These are phyloP conservation scores for Romanogobio albipinnatus DNA, from an alignment of 2,113 vertebrate genomes.

Conservation along the genomic window DNA sequence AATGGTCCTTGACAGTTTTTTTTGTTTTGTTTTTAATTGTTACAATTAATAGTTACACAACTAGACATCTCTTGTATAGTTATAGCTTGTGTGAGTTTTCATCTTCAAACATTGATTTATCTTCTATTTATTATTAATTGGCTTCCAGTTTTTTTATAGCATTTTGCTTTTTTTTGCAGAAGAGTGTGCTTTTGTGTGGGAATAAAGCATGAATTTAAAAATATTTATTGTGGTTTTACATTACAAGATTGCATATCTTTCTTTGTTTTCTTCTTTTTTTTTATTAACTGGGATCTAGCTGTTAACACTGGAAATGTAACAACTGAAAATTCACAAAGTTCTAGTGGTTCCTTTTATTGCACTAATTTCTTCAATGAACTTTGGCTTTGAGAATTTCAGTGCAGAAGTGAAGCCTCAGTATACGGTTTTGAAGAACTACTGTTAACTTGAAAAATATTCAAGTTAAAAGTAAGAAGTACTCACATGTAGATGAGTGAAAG, in stretches of 20 bases:
- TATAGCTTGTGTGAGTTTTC: constrained; percentile 35
- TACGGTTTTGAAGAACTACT: constrained; percentile 78
- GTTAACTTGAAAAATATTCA: constrained; percentile 68
- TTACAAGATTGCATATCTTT: constrained; percentile 51
- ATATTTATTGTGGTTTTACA: constrained; percentile 39
- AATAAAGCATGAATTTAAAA: constrained; percentile 57
- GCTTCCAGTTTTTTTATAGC: constrained; percentile 27
- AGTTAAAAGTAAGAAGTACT: not conserved
- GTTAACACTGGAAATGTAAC: constrained; percentile 53
- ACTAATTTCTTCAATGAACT: constrained; percentile 85
- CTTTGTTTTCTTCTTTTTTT: constrained; percentile 43
- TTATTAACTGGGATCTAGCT: constrained; percentile 37
- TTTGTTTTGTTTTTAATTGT: constrained; percentile 1
- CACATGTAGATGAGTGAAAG: constrained; percentile 4
- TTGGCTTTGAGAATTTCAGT: constrained; percentile 84
- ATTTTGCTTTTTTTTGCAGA: constrained; percentile 45
- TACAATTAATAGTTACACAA: constrained; percentile 18
- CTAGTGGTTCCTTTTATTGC: constrained; percentile 82
- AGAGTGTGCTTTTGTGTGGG: constrained; percentile 56
- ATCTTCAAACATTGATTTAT: constrained; percentile 52
- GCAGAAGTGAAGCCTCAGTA: constrained; percentile 78
- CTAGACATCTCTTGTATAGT: constrained; percentile 27
- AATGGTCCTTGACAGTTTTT: not conserved
- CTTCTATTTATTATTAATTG: constrained; percentile 50
- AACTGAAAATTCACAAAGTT: constrained; percentile 74